A percentile compares a stretch with the other conserved stretches of the same genome.
phyloP scores from a whole-genome alignment of 2,888 invertebrate species.

The Tetrapedia diversipes region DNA sequence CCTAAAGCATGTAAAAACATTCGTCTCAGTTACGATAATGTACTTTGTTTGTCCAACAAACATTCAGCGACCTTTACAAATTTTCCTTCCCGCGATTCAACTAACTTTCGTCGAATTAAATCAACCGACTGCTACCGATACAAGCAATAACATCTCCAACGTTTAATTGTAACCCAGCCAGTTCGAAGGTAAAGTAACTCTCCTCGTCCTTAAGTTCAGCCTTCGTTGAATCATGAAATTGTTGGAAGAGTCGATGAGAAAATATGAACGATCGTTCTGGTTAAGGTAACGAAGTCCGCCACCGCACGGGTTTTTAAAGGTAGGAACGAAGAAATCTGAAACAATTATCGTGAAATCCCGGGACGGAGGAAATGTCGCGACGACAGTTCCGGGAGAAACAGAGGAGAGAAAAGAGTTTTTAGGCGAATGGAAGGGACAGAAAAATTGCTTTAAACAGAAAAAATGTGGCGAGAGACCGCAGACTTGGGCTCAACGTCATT shows the following conservation, averaged over 20 bases:
- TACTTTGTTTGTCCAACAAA: too few species aligned
- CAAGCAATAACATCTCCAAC: too few species aligned
- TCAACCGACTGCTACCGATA: too few species aligned
- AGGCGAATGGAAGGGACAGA: conserved; percentile 56
- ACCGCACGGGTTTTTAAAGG: too few species aligned
- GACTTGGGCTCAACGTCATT: conserved; percentile 43
- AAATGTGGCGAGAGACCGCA: conserved; percentile 58
- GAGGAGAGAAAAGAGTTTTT: conserved; percentile 38
- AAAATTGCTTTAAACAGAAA: conserved; percentile 72
- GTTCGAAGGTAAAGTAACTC: not conserved
- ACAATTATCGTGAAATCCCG: conserved; percentile 69
- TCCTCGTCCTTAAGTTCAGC: too few species aligned
- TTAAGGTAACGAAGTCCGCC: too few species aligned
- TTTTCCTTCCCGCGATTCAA: too few species aligned
- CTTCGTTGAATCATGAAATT: too few species aligned
- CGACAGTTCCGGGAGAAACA: conserved; percentile 18
- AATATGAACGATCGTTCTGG: conserved; percentile 48
- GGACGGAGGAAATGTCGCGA: conserved; percentile 34
- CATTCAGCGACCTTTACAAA: too few species aligned
- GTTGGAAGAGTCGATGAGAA: too few species aligned
- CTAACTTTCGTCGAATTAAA: too few species aligned
- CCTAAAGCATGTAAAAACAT: not conserved
- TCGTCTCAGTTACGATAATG: not conserved
- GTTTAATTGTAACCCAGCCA: too few species aligned
- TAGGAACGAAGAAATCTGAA: conserved; percentile 61